A percentile compares a stretch with the other conserved stretches of the same genome.
Evolutionary conservation across 2,113 vertebrate genomes (phyloP).

Genomic region (Corvus moneduloides): DNA sequence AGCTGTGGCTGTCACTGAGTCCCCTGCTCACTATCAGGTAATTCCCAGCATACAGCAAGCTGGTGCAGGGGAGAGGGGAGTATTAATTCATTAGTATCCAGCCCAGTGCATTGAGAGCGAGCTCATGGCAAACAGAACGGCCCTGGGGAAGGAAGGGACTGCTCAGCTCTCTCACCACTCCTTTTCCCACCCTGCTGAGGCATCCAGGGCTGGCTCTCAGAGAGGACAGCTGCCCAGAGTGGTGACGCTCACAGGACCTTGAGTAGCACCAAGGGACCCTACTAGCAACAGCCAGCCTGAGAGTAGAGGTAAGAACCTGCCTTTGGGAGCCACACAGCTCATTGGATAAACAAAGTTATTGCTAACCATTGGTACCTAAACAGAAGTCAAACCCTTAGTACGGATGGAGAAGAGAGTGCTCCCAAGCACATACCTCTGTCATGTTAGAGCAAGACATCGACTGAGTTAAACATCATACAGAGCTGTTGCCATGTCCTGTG

Average conservation of each 20-base stretch:
- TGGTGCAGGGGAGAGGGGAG: neutral
- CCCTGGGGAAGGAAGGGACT: neutral
- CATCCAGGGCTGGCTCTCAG: neutral
- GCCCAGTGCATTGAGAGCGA: neutral
- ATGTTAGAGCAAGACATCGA: neutral
- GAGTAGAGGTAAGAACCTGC: neutral
- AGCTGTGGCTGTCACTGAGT: accelerated
- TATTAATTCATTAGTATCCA: neutral
- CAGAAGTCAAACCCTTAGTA: neutral
- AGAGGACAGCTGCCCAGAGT: neutral
- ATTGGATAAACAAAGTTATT: neutral
- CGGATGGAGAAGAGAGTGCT: neutral
- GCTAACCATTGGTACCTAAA: neutral
- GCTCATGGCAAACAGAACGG: neutral
- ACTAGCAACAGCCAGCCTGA: neutral
- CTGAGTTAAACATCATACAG: neutral
- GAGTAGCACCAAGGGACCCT: neutral
- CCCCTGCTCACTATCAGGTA: neutral
- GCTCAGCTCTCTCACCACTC: neutral
- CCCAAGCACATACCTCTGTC: neutral
- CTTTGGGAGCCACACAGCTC: neutral
- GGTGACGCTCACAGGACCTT: neutral
- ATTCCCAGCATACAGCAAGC: neutral
- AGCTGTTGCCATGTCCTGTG: accelerated
- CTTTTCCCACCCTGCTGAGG: conserved; percentile 28